Percentiles rank a stretch among this genome's conserved stretches.
These are phyloP conservation scores for Sebastes diploproa DNA, from an alignment of 2,797 vertebrate genomes.

Conservation along the genomic window DNA sequence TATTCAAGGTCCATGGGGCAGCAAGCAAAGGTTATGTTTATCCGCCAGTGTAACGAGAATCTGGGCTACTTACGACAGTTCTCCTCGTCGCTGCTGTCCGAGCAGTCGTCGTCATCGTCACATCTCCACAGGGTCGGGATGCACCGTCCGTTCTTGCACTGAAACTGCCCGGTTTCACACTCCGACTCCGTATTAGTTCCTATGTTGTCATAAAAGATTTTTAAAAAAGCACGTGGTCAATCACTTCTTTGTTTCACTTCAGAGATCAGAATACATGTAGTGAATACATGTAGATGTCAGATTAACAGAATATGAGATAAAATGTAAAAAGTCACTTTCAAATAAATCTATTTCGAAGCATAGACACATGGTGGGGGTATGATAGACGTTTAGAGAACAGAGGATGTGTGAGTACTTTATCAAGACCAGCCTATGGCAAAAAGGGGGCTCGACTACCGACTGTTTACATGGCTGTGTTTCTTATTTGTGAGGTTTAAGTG, in stretches of 20 bases:
- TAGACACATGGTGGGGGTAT: background rate
- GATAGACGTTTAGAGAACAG: background rate
- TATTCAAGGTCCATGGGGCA: background rate
- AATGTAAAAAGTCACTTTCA: background rate
- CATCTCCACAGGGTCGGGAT: slow-evolving; percentile 96
- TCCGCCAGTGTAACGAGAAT: background rate
- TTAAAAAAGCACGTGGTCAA: background rate
- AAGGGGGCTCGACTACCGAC: background rate
- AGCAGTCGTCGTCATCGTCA: slow-evolving; percentile 96
- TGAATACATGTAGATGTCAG: background rate
- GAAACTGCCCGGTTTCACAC: slow-evolving; percentile 93
- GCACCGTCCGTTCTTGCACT: slow-evolving; percentile 93
- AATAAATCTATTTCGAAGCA: background rate
- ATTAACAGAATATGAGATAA: background rate
- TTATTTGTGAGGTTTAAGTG: background rate
- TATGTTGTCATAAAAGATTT: slow-evolving; percentile 20
- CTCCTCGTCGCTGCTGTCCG: slow-evolving; percentile 96
- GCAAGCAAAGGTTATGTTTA: background rate
- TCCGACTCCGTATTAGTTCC: slow-evolving; percentile 86
- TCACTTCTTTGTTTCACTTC: background rate
- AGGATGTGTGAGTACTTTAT: background rate
- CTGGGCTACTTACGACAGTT: slow-evolving; percentile 91
- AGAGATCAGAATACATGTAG: background rate
- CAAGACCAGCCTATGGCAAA: background rate
- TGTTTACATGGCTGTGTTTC: background rate